phyloP scores from a whole-genome alignment of 1,140 invertebrate genomes.

The Eubasilissa regina region DNA sequence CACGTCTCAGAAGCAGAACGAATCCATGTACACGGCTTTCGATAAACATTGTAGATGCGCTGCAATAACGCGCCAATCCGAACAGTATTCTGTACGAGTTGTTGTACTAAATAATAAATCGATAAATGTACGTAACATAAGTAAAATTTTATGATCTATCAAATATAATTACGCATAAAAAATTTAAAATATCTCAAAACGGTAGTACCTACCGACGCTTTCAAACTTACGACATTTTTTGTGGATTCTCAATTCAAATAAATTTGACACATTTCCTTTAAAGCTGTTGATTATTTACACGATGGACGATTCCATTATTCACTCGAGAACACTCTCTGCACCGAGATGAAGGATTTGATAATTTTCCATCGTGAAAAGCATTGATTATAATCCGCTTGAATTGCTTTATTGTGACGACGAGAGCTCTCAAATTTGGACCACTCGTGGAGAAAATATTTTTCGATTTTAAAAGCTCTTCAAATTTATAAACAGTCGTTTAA shows the following conservation, averaged over 20 bases:
- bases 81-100: too few species aligned
- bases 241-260: background rate
- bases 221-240: background rate
- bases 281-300: constrained; percentile 21
- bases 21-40: too few species aligned
- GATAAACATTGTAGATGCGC: too few species aligned
- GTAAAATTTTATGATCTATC: too few species aligned
- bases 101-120: too few species aligned
- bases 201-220: too few species aligned
- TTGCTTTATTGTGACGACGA: constrained; percentile 15
- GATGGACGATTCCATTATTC: constrained; percentile 7
- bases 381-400: constrained; percentile 25
- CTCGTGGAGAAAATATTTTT: background rate
- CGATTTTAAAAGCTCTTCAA: background rate
- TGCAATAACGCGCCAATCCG: too few species aligned
- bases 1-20: too few species aligned
- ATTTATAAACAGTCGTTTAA: background rate
- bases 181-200: too few species aligned
- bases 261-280: constrained; percentile 5
- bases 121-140: too few species aligned
- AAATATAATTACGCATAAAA: too few species aligned
- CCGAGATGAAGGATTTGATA: background rate
- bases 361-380: constrained; percentile 16
- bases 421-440: constrained; percentile 9
- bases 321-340: constrained; percentile 18